Conservation (phyloP, 1,140 invertebrate genomes). For the Planococcus citri region DNA sequence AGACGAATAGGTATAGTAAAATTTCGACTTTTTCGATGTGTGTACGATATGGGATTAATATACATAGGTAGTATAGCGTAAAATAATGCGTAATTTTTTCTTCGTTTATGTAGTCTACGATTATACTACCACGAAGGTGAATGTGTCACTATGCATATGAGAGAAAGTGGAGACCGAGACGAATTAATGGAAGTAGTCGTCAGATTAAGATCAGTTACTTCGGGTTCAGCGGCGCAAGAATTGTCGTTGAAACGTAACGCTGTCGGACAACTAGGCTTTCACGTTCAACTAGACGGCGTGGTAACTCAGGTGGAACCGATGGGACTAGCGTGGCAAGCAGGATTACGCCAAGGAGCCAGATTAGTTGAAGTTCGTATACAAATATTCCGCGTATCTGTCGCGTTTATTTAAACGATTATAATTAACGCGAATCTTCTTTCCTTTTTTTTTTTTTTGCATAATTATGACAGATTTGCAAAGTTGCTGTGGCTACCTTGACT, state of each 20-base stretch:
- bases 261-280: slow-evolving; percentile 81
- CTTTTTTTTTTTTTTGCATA: too few relatives aligned
- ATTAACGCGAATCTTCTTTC: too few relatives aligned
- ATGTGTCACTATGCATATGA: slow-evolving; percentile 60
- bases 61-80: background rate
- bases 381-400: background rate
- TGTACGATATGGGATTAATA: background rate
- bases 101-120: slow-evolving; percentile 38
- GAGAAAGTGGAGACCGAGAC: slow-evolving; percentile 52
- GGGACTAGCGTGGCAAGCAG: slow-evolving; percentile 79
- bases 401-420: background rate
- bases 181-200: slow-evolving; percentile 67
- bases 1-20: slow-evolving; percentile 52
- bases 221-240: slow-evolving; percentile 59
- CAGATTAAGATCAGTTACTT: slow-evolving; percentile 54
- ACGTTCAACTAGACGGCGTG: slow-evolving; percentile 89
- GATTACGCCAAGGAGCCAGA: slow-evolving; percentile 72
- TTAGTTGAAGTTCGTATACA: slow-evolving; percentile 58
- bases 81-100: background rate
- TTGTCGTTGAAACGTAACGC: slow-evolving; percentile 62
- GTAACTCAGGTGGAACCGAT: slow-evolving; percentile 84
- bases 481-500: slow-evolving; percentile 73
- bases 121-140: slow-evolving; percentile 73
- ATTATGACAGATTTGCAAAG: slow-evolving; percentile 67
- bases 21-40: too few relatives aligned